Percentiles rank a stretch among this genome's conserved stretches.
Evolutionary conservation across 2,888 invertebrate species (phyloP).

Genomic region (Heteromurus nitidus): DNA sequence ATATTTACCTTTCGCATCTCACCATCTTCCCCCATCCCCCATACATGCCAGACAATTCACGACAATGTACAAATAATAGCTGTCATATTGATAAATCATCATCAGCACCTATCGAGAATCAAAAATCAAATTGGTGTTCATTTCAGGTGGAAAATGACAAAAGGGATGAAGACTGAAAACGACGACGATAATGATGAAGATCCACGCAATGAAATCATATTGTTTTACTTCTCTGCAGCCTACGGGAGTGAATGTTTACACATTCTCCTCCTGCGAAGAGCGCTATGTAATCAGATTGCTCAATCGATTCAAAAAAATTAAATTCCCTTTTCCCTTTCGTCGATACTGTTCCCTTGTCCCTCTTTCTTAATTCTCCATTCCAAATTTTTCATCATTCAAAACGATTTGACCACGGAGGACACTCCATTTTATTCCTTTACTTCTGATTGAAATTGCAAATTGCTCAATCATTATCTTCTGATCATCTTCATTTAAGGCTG

Average conservation of each 20-base stretch:
- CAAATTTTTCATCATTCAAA: too few species aligned
- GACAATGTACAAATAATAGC: slow-evolving; percentile 13
- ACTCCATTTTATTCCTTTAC: not conserved
- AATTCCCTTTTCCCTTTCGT: not conserved
- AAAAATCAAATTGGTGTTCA: slow-evolving; percentile 49
- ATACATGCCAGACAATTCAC: not conserved
- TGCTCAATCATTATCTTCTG: slow-evolving; percentile 48
- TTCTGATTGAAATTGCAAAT: slow-evolving; percentile 54
- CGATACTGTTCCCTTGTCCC: not conserved
- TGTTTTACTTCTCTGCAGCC: slow-evolving; percentile 37
- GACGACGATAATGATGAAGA: not conserved
- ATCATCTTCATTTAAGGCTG: slow-evolving; percentile 19
- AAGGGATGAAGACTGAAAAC: slow-evolving; percentile 17
- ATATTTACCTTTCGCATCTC: too few species aligned
- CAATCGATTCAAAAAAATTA: slow-evolving; percentile 14
- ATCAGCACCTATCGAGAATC: slow-evolving; percentile 40
- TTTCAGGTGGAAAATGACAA: not conserved
- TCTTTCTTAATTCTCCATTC: not conserved
- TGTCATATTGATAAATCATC: slow-evolving; percentile 23
- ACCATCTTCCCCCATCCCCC: too few species aligned
- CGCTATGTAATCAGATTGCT: not conserved
- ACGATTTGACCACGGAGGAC: too few species aligned
- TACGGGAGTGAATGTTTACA: slow-evolving; percentile 46
- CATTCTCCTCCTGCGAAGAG: not conserved
- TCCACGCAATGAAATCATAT: slow-evolving; percentile 53